A percentile compares a stretch with the other conserved stretches of the same genome.
Evolutionary conservation across 1,140 invertebrate species (phyloP).

Genomic region (Drosophila busckii): DNA sequence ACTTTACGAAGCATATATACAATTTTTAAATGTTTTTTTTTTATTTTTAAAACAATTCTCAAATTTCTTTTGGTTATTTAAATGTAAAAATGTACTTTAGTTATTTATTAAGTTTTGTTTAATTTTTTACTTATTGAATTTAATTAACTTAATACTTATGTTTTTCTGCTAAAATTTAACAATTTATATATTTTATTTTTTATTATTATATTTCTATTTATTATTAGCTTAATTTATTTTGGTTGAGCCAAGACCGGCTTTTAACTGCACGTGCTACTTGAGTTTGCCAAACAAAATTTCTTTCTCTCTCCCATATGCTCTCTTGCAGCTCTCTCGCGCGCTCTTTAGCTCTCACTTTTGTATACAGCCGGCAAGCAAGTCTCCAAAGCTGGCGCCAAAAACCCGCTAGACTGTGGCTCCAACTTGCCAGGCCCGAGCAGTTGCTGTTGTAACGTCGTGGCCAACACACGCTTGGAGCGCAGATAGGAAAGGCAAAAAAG

Average conservation of each 20-base stretch:
- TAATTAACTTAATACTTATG: too few relatives aligned
- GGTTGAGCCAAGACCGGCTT: conserved; percentile 10
- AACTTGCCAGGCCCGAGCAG: conserved; percentile 29
- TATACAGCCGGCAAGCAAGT: conserved; percentile 49
- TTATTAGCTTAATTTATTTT: neutral
- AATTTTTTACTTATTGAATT: too few relatives aligned
- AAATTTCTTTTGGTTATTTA: too few relatives aligned
- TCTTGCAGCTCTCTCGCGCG: conserved; percentile 7
- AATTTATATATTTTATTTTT: neutral
- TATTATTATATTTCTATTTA: neutral
- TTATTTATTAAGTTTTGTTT: too few relatives aligned
- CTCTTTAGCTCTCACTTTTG: conserved; percentile 10
- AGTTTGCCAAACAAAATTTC: neutral
- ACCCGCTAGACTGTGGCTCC: conserved; percentile 33
- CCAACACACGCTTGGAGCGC: conserved; percentile 46
- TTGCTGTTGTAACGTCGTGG: conserved; percentile 61
- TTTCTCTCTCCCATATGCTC: neutral
- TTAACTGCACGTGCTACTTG: neutral
- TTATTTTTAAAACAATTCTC: neutral
- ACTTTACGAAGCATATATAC: neutral
- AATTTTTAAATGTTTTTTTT: neutral
- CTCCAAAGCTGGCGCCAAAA: conserved; percentile 65
- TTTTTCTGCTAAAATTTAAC: too few relatives aligned
- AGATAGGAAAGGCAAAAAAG: neutral
- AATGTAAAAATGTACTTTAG: too few relatives aligned